Conservation (phyloP, 2,888 invertebrate genomes). For the Anagyrus pseudococci region DNA sequence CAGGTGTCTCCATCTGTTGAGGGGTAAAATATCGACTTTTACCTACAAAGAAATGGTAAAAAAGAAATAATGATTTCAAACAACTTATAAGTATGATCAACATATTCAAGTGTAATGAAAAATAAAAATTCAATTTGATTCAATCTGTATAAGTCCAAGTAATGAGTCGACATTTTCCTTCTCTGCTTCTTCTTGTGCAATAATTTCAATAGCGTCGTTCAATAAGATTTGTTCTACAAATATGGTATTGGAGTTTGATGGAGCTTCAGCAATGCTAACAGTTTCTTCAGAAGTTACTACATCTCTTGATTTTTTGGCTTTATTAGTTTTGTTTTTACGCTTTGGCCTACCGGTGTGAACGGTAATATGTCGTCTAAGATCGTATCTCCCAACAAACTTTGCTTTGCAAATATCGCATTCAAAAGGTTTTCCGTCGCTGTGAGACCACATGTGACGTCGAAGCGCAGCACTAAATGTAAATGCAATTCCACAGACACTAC, state of each 20-base stretch:
- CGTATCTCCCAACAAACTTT: conserved; percentile 56
- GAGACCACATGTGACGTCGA: conserved; percentile 57
- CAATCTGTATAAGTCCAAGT: conserved; percentile 54
- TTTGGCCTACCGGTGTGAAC: conserved; percentile 52
- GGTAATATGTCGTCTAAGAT: conserved; percentile 55
- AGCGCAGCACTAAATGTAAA: conserved; percentile 58
- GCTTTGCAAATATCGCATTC: conserved; percentile 54
- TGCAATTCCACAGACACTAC: conserved; percentile 54
- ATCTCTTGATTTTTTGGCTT: conserved; percentile 8
- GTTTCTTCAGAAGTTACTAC: conserved; percentile 21
- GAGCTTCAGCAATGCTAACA: conserved; percentile 34
- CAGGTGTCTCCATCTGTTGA: conserved; percentile 9
- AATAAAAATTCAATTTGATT: conserved; percentile 38
- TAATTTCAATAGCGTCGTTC: conserved; percentile 45
- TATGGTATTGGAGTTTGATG: conserved; percentile 44
- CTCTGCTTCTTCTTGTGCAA: conserved; percentile 50
- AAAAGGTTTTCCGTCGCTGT: conserved; percentile 53
- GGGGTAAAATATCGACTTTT: background rate
- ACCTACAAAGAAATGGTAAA: background rate
- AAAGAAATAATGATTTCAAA: background rate
- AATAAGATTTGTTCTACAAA: conserved; percentile 53
- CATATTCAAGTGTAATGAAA: conserved; percentile 7
- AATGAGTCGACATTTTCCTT: conserved; percentile 57
- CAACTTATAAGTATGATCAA: conserved; percentile 6
- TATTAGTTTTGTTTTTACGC: conserved; percentile 38